Conservation (phyloP, 2,113 vertebrate genomes). For the Phrynocephalus versicolor region DNA sequence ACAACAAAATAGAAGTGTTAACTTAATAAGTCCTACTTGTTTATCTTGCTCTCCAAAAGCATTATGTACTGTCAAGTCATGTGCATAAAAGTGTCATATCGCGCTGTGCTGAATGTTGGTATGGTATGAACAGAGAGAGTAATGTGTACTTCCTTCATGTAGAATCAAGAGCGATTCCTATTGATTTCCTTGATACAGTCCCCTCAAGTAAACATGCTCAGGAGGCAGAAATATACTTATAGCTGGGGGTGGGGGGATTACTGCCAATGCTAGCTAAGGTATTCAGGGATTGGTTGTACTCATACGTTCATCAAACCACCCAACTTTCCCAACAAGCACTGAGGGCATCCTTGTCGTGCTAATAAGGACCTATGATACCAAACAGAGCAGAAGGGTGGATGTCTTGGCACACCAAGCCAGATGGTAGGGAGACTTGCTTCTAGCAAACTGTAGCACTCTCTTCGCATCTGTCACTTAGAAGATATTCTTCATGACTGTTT, state of each 20-base stretch:
- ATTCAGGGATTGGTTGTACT: no score
- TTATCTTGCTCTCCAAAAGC: no score
- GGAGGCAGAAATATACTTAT: not conserved
- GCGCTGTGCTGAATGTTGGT: not conserved
- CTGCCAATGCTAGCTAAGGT: no score
- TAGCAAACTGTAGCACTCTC: not conserved
- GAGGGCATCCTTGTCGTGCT: not conserved
- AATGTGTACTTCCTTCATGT: not conserved
- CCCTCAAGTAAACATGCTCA: not conserved
- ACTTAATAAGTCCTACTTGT: no score
- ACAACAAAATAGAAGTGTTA: no score
- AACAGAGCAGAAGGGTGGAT: not conserved
- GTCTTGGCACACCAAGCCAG: not conserved
- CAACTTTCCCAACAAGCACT: no score
- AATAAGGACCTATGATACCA: not conserved
- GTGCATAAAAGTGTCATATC: not conserved
- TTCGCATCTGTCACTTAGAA: conserved; percentile 20
- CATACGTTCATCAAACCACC: no score
- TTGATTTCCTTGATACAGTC: not conserved
- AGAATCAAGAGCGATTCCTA: not conserved
- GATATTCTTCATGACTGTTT: conserved; percentile 27
- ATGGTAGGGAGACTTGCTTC: not conserved
- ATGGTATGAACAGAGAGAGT: not conserved
- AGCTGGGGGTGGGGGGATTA: no score
- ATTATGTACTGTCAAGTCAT: not conserved